Conservation (phyloP, 2,888 invertebrate species). For the Acheta domesticus region DNA sequence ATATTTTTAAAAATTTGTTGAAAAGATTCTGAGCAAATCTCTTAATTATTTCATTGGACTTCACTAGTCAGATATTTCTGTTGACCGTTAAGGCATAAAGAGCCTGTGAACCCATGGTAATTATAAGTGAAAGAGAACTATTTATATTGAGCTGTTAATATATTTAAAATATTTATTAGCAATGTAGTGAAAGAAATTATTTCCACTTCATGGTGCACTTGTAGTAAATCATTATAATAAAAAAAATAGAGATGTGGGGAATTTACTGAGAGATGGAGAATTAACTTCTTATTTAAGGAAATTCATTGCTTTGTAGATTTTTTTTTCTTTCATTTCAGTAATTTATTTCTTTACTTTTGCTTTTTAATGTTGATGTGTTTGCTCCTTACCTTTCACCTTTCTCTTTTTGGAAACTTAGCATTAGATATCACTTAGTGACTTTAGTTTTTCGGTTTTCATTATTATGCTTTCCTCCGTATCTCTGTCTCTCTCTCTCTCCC, state of each 20-base stretch:
- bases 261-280: not conserved
- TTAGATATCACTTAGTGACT: conserved; percentile 29
- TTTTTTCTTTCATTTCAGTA: no score
- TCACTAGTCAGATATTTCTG: no score
- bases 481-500: conserved; percentile 46
- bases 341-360: conserved; percentile 20
- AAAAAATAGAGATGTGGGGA: no score
- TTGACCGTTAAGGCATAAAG: no score
- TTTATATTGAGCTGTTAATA: no score
- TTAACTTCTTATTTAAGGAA: not conserved
- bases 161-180: not conserved
- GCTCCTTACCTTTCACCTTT: conserved; percentile 24
- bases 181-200: conserved; percentile 20
- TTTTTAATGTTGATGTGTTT: conserved; percentile 23
- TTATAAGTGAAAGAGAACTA: no score
- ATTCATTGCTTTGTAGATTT: not conserved
- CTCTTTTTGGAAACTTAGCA: conserved; percentile 29
- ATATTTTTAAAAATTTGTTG: no score
- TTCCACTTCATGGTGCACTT: conserved; percentile 24
- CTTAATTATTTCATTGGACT: no score
- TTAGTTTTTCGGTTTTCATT: conserved; percentile 42
- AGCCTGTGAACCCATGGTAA: no score
- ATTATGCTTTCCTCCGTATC: conserved; percentile 42
- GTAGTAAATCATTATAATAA: not conserved
- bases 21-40: no score